These are phyloP conservation scores for Scaptomyza graminum DNA, from an alignment of 1,140 invertebrate species.

Conservation along the genomic window DNA sequence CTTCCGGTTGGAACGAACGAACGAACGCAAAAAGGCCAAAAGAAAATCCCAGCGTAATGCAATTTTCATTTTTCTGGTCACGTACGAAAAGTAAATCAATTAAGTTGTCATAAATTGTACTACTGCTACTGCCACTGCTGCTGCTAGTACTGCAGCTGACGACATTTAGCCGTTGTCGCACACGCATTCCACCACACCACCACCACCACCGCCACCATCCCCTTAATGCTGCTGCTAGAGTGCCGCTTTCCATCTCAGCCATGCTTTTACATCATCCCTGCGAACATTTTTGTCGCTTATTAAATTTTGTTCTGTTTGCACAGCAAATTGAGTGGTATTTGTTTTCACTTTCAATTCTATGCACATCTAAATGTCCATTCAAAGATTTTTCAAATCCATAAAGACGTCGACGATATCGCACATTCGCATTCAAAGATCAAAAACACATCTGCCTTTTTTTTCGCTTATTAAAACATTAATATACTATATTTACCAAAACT, in stretches of 20 bases:
- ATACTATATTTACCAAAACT: no score
- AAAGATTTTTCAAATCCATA: constrained; percentile 4
- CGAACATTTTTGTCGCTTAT: constrained; percentile 55
- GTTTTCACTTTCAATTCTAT: constrained; percentile 50
- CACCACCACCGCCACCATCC: no score
- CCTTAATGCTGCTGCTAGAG: neutral
- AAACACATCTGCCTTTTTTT: no score
- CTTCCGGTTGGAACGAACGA: constrained; percentile 61
- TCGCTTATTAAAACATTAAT: no score
- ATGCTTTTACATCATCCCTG: constrained; percentile 31
- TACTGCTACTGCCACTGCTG: no score
- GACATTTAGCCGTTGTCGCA: constrained; percentile 44
- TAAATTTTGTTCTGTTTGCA: constrained; percentile 72
- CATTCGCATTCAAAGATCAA: no score
- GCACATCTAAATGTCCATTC: constrained; percentile 14
- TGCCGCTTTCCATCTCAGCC: constrained; percentile 13
- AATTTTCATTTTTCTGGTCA: constrained; percentile 83
- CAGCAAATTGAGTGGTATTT: constrained; percentile 77
- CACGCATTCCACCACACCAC: no score
- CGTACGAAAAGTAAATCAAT: constrained; percentile 83
- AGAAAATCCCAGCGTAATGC: constrained; percentile 80
- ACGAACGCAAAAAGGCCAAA: constrained; percentile 56
- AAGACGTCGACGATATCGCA: no score
- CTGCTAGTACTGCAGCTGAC: constrained; percentile 68
- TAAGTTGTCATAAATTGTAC: constrained; percentile 83